Evolutionary conservation across 1,140 invertebrate species (phyloP).

Genomic region (Apis florea): DNA sequence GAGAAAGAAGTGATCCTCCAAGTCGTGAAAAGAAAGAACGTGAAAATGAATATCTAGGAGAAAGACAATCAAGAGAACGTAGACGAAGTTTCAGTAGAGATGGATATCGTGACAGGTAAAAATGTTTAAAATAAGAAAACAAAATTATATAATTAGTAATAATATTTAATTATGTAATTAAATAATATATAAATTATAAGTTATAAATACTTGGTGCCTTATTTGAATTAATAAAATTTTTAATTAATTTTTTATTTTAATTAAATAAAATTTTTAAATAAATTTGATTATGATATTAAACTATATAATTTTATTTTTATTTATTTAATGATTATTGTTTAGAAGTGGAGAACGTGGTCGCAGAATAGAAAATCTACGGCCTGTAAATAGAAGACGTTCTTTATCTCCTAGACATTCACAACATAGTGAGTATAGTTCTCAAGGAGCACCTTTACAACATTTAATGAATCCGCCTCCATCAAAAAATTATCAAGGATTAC

Average conservation of each 20-base stretch:
- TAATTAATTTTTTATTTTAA: neutral
- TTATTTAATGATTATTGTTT: slow-evolving; percentile 28
- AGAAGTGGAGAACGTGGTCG: slow-evolving; percentile 72
- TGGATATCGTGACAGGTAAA: slow-evolving; percentile 75
- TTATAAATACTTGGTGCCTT: neutral
- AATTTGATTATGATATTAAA: neutral
- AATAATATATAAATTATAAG: neutral
- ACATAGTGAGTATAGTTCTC: slow-evolving; percentile 70
- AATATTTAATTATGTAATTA: neutral
- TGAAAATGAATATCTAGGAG: slow-evolving; percentile 69
- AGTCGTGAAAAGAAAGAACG: slow-evolving; percentile 70
- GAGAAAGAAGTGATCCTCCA: slow-evolving; percentile 56
- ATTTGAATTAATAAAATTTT: neutral
- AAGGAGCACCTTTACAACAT: slow-evolving; percentile 61
- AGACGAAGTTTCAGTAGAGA: slow-evolving; percentile 77
- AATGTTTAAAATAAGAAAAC: neutral
- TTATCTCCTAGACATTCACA: slow-evolving; percentile 75
- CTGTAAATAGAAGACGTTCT: slow-evolving; percentile 73
- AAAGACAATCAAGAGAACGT: slow-evolving; percentile 74
- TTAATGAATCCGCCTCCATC: slow-evolving; percentile 71
- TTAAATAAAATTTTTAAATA: too few species aligned
- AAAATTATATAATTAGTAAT: neutral
- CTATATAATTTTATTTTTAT: neutral
- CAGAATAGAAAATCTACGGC: slow-evolving; percentile 73
- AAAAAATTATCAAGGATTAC: slow-evolving; percentile 72